Evolutionary conservation across 1,140 invertebrate genomes (phyloP), one percentile per base, ranked within the genome.

Genomic region (Plectus sambesii): DNA sequence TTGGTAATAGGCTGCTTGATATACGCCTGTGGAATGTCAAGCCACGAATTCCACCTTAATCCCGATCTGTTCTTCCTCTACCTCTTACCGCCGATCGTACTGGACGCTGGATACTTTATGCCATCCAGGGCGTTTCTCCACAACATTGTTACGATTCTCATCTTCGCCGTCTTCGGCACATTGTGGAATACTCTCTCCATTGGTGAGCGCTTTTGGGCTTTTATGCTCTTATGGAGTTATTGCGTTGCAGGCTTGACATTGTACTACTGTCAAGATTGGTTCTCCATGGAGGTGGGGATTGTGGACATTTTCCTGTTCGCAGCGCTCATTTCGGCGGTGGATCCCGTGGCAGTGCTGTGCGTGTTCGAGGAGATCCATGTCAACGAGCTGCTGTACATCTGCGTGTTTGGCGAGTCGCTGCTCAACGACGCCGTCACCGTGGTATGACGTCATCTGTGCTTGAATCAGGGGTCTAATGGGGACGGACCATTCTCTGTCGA

Each of bases 281-380:
- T 25, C 12, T 33, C 27, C 19, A 15, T 25, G 15, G 48, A 52
- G 19, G 42, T 51, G 24, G 30, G 43, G 5, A 70, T 90, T 5
- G 73, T 92, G 27, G 83, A 93, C 60, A 85, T 85, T 75, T 79
- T 94, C 55, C 77, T 94, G 5, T 97, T 97, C 70, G 80, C 83
- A 46, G 83, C 88, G 20, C 77, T 96, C n/a, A 92, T 97, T 63
- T 92, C 89, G 17, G 90, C 90, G n/a, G 90, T 97, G 20, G 90
- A 97, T 74, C 90, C 90, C 6, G 90, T 97, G 0, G 89, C 90
- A 6, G 90, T 98, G 8, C 71, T 98, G 20, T 89, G 90, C 24
- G 88, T 96, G n/a, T 98, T 98, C 72, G 90, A 96, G 72, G 92
- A 97, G 5, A 72, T 96, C 2, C 84, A 96, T 63, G 89, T 98